Evolutionary conservation across 2,113 vertebrate genomes (phyloP), one percentile per base, ranked within the genome.

Genomic region (Phalacrocorax aristotelis): DNA sequence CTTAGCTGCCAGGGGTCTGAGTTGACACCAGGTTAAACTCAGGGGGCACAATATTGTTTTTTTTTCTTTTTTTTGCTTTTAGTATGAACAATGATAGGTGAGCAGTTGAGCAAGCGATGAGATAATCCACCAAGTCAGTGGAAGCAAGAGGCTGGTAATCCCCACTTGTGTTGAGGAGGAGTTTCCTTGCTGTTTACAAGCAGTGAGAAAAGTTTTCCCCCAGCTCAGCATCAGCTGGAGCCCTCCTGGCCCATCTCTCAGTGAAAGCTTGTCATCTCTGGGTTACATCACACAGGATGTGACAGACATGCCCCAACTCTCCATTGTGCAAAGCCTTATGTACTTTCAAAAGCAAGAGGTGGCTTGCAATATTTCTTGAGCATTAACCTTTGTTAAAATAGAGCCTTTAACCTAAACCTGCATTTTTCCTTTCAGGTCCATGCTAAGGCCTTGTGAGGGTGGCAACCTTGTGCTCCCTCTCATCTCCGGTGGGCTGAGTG

Each of bases 381-480:
- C 1, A 3, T 51, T 42, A 42, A 16, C 1, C 1, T 70, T 57
- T 48, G 16, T 25, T 84, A 60, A 85, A 81, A 51, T 5, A 87
- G 34, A 54, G 34, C 2, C 38, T 83, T 79, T 55, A 82, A 20
- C 8, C 9, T 66, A 74, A 75, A 61, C 10, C 34, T 42, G 19
- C 4, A 9, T 3, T 55, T 89, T 65, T 62, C 58, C 16, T 75
- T 66, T 38, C 49, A 52, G 46, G 26, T 66, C 23, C 3, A 1
- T 32, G 55, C 38, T 54, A 79, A 65, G 9, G 46, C 15, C 23
- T 11, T 4, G 1, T 48, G 15, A 14, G 49, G 66, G 13, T 2
- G 6, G 18, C 2, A 2, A 49, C 22, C 49, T 42, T 0, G 0
- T 69, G 38, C 16, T 71, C 30, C 10, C 27, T 75, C 51, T 42